Evolutionary conservation across 1,140 invertebrate species (phyloP), one percentile per base, ranked within the genome.

Genomic region (Anadara kagoshimensis): DNA sequence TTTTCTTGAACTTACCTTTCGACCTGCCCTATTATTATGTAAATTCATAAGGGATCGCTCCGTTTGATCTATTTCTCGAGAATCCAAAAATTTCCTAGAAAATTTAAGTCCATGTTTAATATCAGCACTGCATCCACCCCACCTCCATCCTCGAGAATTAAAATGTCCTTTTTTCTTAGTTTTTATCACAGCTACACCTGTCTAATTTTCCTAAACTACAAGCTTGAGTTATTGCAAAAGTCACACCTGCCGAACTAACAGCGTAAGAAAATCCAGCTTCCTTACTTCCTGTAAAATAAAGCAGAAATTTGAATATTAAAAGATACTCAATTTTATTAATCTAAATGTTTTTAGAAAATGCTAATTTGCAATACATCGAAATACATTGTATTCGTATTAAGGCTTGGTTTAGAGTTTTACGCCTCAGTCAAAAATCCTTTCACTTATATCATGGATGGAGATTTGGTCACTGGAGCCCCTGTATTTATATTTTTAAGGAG

Each of bases 21-120:
- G 90, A 11, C 97, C 96, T 29, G 96, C 96, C 86, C 97, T 94
- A 85, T 98, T 98, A 89, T 98, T 98, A 87, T 98, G 96, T 36
- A 97, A 90, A 90, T 98, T 97, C 95, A 98, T 97, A 56, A 97
- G 90, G 51, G 94, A 93, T 41, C 94, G 90, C 0, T 94, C 95
- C 83, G 96, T 94, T 70, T 83, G 76, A 51, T 81, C 76, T 43
- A 86, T 86, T 78, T 87, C 86, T 44, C 86, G 79, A n/a, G 91
- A 90, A 76, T 92, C 92, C 67, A 92, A 89, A 79, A 92, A 92
- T 61, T 88, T 87, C 58, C 90, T 84, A 49, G 91, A 89, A 75
- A 92, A 90, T 58, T 90, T 89, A 22, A 90, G 89, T 47, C 92
- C 92, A 78, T 91, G 91, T 79, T 89, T 91, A 54, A 92, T 90